Percentiles rank a stretch among this genome's conserved stretches.
Conservation (phyloP, 2,888 invertebrate genomes). For the Lithodes maja region DNA sequence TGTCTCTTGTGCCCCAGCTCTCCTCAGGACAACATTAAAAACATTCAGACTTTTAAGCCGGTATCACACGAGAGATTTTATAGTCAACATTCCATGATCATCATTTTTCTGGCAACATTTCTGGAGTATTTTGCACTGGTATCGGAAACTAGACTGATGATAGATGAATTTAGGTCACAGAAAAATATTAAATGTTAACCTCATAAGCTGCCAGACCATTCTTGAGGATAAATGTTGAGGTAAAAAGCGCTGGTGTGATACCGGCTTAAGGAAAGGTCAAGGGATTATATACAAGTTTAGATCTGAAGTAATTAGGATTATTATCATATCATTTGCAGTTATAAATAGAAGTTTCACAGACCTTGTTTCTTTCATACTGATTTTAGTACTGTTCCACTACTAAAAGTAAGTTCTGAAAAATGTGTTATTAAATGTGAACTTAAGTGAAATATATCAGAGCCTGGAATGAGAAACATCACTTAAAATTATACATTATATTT, state of each 20-base stretch:
- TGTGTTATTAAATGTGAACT: not conserved
- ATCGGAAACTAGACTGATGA: too few relatives aligned
- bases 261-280: slow-evolving; percentile 45
- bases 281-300: not conserved
- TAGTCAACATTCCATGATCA: too few relatives aligned
- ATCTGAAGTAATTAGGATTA: too few relatives aligned
- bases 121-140: too few relatives aligned
- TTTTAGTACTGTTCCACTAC: not conserved
- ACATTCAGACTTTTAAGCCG: slow-evolving; percentile 56
- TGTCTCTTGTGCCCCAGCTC: slow-evolving; percentile 63
- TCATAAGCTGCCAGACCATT: too few relatives aligned
- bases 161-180: too few relatives aligned
- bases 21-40: slow-evolving; percentile 60
- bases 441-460: not conserved
- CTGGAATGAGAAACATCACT: not conserved
- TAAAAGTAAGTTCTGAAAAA: not conserved
- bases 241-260: too few relatives aligned
- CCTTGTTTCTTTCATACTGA: not conserved
- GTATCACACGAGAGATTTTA: too few relatives aligned
- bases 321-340: not conserved
- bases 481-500: not conserved
- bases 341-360: not conserved
- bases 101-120: too few relatives aligned
- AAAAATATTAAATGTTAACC: too few relatives aligned
- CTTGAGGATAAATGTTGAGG: too few relatives aligned